Base-by-base conservation (phyloP, 1,140 invertebrate genomes). In the Cryptotermes secundus region DNA sequence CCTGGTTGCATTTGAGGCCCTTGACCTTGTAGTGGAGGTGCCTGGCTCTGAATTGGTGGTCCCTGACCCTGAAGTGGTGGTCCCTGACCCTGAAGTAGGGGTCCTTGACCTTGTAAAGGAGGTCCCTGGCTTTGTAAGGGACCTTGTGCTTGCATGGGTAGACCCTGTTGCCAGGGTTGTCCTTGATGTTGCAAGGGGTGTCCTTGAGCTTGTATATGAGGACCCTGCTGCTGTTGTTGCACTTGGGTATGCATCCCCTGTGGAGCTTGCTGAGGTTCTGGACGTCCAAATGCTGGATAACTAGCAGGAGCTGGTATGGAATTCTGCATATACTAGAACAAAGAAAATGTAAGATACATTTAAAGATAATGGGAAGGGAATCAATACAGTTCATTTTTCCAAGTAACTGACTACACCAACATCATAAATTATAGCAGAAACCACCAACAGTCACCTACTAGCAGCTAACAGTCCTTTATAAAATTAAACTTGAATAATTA, bases 1-100 rank as follows among this genome's bases (percentile, higher is more conserved):
- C 84, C 72, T 34, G 35, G 53, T 38, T 86, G 84, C 83, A 86
- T 81, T 65, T 86, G 87, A 34, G 88, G 87, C 34, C 86, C 87
- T 85, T 87, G 88, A 34, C 79, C 82, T 36, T 86, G 85, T 84
- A 86, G 82, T 9, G 85, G 84, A 26, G 83, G 82, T 34, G 80
- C 83, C 7, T 84, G 86, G 22, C 84, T 83, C n/a, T 86, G 86
- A 16, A 49, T 38, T 65, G 80, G 79, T 59, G 65, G 82, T 45
- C n/a, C 79, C 26, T 65, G 79, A 42, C 26, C n/a, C 45, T 31
- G 45, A 9, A 79, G 34, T 59, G 45, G 83, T 49, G 65, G 82
- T 34, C 59, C 79, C 19, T 80, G 84, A 34, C 35, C 35, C 45
- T 38, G 42, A 49, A 80, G 2, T 45, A 35, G 83, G 16, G 59